Base-by-base conservation (phyloP, 2,113 vertebrate genomes). In the Malurus elegans region DNA sequence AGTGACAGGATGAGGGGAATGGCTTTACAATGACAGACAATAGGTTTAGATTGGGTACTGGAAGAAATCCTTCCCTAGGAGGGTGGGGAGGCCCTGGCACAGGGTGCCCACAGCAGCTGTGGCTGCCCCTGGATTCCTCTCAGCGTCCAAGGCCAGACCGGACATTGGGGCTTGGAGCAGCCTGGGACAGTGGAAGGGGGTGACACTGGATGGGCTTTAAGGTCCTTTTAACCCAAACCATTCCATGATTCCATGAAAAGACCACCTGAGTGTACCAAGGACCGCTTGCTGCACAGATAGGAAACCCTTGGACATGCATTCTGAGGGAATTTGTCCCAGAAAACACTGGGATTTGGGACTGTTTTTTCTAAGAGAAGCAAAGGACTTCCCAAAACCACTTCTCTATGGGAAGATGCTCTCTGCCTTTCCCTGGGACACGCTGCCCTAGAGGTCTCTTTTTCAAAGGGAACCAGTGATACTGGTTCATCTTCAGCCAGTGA, bases 91-190 rank as follows among this genome's bases (percentile, higher is more conserved):
- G 38, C 14, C 45, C 29, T 47, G n/a, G 38, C 45, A 81, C 24
- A 60, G 38, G 36, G 2, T 67, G 29, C 11, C 25, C 70, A 75
- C 34, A 61, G 40, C 23, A 82, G 29, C 47, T 69, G 54, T 54
- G 78, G 54, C 40, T 82, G 38, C 9, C n/a, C 14, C n/a, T 40
- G 50, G 42, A 26, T 34, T n/a, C 28, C 61, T 67, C 38, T 13
- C 0, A 61, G 6, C 34, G n/a, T 15, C 40, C 79, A 48, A 81
- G 40, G 29, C 47, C 40, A 48, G n/a, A 23, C 0, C 45, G 38
- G 36, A 51, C 0, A 0, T 10, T 38, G 38, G 23, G 45, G 28
- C 28, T 60, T 25, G 54, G 62, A 69, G 62, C 47, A 31, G 0
- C 5, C 40, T 75, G 34, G 47, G 25, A 0, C 1, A 23, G 29